Base-by-base conservation (phyloP, 2,888 invertebrate genomes). In the Hesperia comma region DNA sequence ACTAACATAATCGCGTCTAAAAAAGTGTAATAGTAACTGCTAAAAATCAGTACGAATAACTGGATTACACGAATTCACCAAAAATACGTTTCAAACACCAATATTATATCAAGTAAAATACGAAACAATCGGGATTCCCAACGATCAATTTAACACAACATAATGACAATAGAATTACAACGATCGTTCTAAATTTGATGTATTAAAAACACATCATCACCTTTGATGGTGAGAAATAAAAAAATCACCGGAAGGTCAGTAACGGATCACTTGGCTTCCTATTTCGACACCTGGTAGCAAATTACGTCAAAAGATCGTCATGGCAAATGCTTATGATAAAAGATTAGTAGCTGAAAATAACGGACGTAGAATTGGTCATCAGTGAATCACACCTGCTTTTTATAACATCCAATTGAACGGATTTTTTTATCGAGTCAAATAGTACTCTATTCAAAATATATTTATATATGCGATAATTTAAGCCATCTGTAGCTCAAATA, bases 131-230 rank as follows among this genome's bases (percentile, higher is more conserved):
- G 40, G 17, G 68, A 54, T 72, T 76, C 72, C 73, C 74, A 74
- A 63, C 68, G 71, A 76, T 78, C 76, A 70, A 73, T 76, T 73
- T 76, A 72, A 72, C 72, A 64, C 62, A 61, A 54, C 63, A 26
- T 75, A 76, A 78, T 77, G 69, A 73, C 67, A 68, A 21, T 40
- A 57, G 51, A 57, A 64, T 58, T 67, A 67, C 54, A 21, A 66
- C 54, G 41, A 54, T 60, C 43, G 58, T 17, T 10, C 15, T 49
- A 6, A 53, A 71, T 72, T 72, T 69, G 70, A 70, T 56, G 57
- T 73, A 78, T 80, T 79, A 81, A 77, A 81, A 81, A 74, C 70
- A 54, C 79, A 81, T 80, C 80, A 81, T 70, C 74, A 72, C 74
- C 74, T 79, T 75, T 75, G 64, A 63, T 71, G 57, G 75, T 74